phyloP scores from a whole-genome alignment of 2,797 vertebrate genomes.

The Phoxinus dragarum region DNA sequence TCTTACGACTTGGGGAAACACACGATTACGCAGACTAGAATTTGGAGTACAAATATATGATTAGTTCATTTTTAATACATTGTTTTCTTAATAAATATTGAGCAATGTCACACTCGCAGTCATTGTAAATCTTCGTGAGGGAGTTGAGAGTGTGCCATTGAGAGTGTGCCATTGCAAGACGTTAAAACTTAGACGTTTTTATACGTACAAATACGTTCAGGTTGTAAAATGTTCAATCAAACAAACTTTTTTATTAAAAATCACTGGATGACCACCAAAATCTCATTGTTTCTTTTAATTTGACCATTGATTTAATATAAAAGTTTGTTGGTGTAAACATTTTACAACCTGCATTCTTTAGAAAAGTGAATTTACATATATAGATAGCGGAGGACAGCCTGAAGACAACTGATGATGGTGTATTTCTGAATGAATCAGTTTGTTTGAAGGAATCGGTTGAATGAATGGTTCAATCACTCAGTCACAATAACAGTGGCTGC shows the following conservation, averaged over 20 bases:
- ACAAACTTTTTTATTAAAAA: neutral
- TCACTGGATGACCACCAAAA: neutral
- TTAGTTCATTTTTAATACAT: neutral
- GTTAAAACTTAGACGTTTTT: neutral
- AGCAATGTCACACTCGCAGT: neutral
- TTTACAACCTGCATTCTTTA: neutral
- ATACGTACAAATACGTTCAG: too few relatives aligned
- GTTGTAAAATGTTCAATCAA: too few relatives aligned
- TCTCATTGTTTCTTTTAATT: neutral
- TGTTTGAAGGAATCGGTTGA: neutral
- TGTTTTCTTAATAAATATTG: neutral
- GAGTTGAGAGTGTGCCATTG: neutral
- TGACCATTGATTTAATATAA: neutral
- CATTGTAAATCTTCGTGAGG: neutral
- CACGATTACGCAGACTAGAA: constrained; percentile 14
- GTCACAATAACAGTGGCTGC: neutral
- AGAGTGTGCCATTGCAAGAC: neutral
- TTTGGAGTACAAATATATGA: neutral
- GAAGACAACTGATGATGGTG: neutral
- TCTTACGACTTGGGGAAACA: constrained; percentile 39
- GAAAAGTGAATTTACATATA: neutral
- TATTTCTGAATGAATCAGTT: neutral
- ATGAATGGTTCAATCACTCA: neutral
- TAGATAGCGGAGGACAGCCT: neutral
- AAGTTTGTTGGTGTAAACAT: neutral